Conservation (phyloP, 1,140 invertebrate genomes). For the Drosophila persimilis region DNA sequence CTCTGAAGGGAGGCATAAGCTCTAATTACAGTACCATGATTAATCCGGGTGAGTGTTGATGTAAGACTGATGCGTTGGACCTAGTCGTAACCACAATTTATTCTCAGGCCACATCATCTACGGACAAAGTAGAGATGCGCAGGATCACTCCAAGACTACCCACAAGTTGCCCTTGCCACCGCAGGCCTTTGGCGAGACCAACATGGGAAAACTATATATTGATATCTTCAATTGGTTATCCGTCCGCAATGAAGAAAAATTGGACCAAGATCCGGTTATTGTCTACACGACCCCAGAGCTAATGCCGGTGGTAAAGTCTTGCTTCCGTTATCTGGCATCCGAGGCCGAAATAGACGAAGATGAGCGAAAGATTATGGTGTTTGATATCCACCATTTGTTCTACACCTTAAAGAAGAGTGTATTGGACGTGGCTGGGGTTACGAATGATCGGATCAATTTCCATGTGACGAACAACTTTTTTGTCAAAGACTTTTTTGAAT, state of each 20-base stretch:
- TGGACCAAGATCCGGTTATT: conserved; percentile 22
- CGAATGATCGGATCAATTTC: conserved; percentile 24
- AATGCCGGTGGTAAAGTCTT: conserved; percentile 58
- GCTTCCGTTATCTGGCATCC: conserved; percentile 55
- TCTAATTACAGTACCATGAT: conserved; percentile 60
- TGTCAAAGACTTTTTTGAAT: conserved; percentile 60
- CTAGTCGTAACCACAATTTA: neutral
- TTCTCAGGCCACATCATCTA: conserved; percentile 48
- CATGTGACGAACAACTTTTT: conserved; percentile 54
- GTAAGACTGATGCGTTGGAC: no score
- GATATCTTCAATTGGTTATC: conserved; percentile 55
- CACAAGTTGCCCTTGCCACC: conserved; percentile 72
- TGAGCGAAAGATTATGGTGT: conserved; percentile 31
- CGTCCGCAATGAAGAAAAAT: conserved; percentile 9
- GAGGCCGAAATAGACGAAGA: conserved; percentile 1
- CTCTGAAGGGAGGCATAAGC: conserved; percentile 54
- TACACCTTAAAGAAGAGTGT: conserved; percentile 62
- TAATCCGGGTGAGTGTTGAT: conserved; percentile 59
- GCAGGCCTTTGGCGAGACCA: conserved; percentile 60
- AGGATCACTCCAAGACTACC: conserved; percentile 43
- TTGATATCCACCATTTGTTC: conserved; percentile 67
- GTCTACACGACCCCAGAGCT: conserved; percentile 56
- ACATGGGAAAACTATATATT: conserved; percentile 57
- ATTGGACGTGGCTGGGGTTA: conserved; percentile 35
- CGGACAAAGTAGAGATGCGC: conserved; percentile 58